phyloP scores from a whole-genome alignment of 2,113 vertebrate genomes.

The Xenopus tropicalis region DNA sequence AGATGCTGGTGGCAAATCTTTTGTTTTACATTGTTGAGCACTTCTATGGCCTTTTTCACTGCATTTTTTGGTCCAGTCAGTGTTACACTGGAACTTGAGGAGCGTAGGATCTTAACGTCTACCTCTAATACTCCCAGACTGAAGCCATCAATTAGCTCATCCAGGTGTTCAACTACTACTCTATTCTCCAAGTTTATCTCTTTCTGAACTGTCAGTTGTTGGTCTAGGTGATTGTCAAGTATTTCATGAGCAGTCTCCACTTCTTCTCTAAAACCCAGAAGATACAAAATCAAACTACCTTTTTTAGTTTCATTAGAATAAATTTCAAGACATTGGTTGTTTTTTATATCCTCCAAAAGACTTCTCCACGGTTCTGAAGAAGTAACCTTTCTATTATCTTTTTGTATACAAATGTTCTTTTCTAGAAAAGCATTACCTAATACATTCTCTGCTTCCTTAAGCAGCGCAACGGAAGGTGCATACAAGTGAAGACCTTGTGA shows the following conservation, averaged over 20 bases:
- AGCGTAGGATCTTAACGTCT: neutral
- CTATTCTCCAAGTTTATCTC: neutral
- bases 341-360: neutral
- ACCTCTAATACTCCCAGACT: neutral
- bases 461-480: neutral
- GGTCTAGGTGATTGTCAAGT: neutral
- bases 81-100: neutral
- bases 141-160: neutral
- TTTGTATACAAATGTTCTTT: neutral
- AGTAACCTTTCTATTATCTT: neutral
- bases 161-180: neutral
- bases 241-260: neutral
- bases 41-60: neutral
- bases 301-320: neutral
- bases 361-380: neutral
- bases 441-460: neutral
- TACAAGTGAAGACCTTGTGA: slow-evolving; percentile 3
- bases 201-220: neutral
- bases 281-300: neutral
- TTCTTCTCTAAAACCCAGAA: slow-evolving; percentile 9
- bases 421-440: neutral
- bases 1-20: neutral
- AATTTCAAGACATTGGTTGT: neutral
- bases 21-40: neutral
- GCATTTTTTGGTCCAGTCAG: neutral